Percentiles rank a stretch among this genome's conserved stretches.
Evolutionary conservation across 2,113 vertebrate genomes (phyloP).

Genomic region (Psettodes erumei): DNA sequence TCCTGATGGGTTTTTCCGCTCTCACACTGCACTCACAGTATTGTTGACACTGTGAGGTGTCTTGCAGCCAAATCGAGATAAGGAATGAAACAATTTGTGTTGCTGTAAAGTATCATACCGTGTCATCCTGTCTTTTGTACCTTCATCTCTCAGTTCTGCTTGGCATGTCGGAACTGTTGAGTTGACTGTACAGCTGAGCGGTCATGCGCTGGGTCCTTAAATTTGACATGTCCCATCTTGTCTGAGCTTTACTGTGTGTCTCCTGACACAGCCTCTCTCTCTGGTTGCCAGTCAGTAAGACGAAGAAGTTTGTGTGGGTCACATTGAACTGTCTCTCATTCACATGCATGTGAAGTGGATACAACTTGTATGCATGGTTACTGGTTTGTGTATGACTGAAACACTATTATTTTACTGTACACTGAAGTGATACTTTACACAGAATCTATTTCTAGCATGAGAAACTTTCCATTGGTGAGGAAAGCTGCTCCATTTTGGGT

Average conservation of each 20-base stretch:
- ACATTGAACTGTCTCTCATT: background rate
- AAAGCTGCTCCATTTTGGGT: too few relatives aligned
- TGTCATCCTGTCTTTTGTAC: conserved; percentile 13
- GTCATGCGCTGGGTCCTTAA: conserved; percentile 13
- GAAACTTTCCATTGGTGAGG: too few relatives aligned
- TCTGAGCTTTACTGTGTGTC: background rate
- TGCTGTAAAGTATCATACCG: background rate
- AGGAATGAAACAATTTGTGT: conserved; percentile 1
- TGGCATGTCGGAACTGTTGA: conserved; percentile 5
- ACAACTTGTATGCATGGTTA: background rate
- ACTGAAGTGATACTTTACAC: background rate
- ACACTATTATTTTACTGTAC: background rate
- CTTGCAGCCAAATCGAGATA: background rate
- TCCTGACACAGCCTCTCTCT: background rate
- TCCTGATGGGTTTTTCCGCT: background rate
- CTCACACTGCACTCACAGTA: background rate
- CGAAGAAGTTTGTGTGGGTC: background rate
- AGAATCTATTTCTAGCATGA: background rate
- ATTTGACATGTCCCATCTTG: conserved; percentile 27
- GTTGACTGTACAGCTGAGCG: conserved; percentile 5
- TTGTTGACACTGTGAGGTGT: background rate
- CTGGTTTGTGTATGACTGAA: background rate
- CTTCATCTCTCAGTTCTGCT: conserved; percentile 10
- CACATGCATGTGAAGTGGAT: background rate
- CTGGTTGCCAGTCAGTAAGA: background rate